A percentile compares a stretch with the other conserved stretches of the same genome.
Evolutionary conservation across 1,140 invertebrate species (phyloP).

Genomic region (Drosophila paulistorum): DNA sequence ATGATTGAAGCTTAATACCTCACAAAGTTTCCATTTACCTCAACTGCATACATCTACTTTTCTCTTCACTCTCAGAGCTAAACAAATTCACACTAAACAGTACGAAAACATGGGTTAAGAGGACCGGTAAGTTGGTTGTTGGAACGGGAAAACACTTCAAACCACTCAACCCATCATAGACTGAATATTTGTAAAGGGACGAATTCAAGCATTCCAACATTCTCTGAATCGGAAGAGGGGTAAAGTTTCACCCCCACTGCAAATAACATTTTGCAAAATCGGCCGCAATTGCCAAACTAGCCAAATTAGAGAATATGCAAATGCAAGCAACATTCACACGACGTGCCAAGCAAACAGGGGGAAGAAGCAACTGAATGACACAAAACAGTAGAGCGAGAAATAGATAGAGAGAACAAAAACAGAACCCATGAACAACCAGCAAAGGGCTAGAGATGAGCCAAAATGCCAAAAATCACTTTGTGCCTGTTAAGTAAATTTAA

Average conservation of each 20-base stretch:
- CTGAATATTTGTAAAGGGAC: conserved; percentile 71
- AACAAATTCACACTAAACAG: conserved; percentile 74
- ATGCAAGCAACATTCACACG: conserved; percentile 70
- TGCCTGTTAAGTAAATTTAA: background rate
- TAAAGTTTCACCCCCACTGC: conserved; percentile 33
- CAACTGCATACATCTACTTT: too few relatives aligned
- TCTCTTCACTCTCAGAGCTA: conserved; percentile 50
- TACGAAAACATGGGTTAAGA: conserved; percentile 34
- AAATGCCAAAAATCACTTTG: background rate
- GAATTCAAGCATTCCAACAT: background rate
- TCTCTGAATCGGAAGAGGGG: background rate
- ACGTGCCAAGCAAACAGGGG: conserved; percentile 21
- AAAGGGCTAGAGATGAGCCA: conserved; percentile 34
- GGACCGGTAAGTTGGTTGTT: background rate
- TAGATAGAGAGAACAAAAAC: background rate
- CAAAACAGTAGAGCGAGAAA: background rate
- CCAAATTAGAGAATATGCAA: conserved; percentile 80
- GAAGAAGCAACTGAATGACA: conserved; percentile 7
- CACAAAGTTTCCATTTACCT: too few relatives aligned
- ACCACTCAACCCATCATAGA: conserved; percentile 73
- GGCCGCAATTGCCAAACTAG: conserved; percentile 80
- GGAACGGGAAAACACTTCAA: conserved; percentile 54
- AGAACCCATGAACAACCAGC: background rate
- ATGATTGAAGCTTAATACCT: conserved; percentile 13
- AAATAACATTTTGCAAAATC: conserved; percentile 80